A percentile compares a stretch with the other conserved stretches of the same genome.
Evolutionary conservation across 2,113 vertebrate genomes (phyloP).

Genomic region (Nothoprocta pentlandii): DNA sequence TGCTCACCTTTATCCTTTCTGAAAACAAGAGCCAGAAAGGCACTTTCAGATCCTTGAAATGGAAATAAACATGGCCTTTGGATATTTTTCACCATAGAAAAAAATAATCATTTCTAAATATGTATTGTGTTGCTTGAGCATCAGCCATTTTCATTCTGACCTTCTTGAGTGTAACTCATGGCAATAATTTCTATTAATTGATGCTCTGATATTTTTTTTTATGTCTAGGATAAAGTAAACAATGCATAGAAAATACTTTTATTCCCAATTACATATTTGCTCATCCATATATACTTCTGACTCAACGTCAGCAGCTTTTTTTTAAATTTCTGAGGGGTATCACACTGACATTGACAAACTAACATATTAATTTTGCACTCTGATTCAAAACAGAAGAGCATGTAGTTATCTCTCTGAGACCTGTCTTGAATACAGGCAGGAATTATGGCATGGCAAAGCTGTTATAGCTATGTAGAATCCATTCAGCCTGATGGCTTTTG

Average conservation of each 20-base stretch:
- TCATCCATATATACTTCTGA: not conserved
- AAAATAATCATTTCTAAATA: not conserved
- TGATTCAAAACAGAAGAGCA: not conserved
- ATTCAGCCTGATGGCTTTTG: not conserved
- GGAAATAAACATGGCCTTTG: not conserved
- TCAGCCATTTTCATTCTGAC: not conserved
- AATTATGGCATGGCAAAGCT: not conserved
- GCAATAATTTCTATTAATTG: not conserved
- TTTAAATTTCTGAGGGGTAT: not conserved
- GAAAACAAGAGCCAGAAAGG: not conserved
- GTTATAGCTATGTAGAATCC: not conserved
- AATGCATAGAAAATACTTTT: not conserved
- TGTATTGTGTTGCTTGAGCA: not conserved
- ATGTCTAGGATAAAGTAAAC: not conserved
- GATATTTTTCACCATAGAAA: not conserved
- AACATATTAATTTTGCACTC: not conserved
- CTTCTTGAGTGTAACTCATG: not conserved
- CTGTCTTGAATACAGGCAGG: not conserved
- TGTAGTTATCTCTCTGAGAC: not conserved
- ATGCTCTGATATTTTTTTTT: not conserved
- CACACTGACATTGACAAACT: not conserved
- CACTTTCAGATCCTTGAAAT: not conserved
- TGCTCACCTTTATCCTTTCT: not conserved
- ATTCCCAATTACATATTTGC: not conserved
- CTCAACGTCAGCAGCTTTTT: not conserved